Base-by-base conservation (phyloP, 2,113 vertebrate species). In the Seriola quinqueradiata region DNA sequence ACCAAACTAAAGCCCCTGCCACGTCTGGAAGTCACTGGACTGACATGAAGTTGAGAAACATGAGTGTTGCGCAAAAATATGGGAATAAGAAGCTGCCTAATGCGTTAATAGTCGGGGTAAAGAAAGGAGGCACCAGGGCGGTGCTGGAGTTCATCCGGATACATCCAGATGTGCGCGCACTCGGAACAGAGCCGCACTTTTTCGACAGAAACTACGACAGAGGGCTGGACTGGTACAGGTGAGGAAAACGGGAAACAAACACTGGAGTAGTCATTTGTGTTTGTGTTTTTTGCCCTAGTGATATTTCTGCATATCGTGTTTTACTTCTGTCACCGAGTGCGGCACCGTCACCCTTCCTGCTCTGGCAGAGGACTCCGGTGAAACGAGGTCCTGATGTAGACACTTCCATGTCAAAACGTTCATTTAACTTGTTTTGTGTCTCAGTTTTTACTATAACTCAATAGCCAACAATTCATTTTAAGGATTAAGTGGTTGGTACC, bases 191-290 rank as follows among this genome's bases (percentile, higher is more conserved):
- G 92, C 96, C 98, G 50, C 98, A 99, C 95, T 99, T 99, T 95
- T 99, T 99, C 93, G 98, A 99, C 94, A 92, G 98, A 77, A 97
- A 99, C 95, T 99, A 98, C 90, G 96, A 97, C 81, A 94, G 96
- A 79, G 97, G 98, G 66, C 93, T 98, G 83, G 97, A 97, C 86
- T 98, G 98, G 98, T 99, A 99, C 97, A 98, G 97, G 98, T 99
- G 96, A 96, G 96, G 38, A 32, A 16, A 25, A 44, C 25, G 7
- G 11, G 44, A 48, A 25, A 28, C 4, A 36, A 10, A 19, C 4
- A 7, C 4, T 63, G 0, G 36, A 40, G 12, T 36, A 13, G 1
- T 2, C 0, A 38, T 60, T 50, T n/a, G 0, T 73, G 2, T 12
- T 40, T 40, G 2, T 28, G 28, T 54, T 75, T 14, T 50, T 50